Conservation (phyloP, 2,888 invertebrate genomes). For the Mimas tiliae region DNA sequence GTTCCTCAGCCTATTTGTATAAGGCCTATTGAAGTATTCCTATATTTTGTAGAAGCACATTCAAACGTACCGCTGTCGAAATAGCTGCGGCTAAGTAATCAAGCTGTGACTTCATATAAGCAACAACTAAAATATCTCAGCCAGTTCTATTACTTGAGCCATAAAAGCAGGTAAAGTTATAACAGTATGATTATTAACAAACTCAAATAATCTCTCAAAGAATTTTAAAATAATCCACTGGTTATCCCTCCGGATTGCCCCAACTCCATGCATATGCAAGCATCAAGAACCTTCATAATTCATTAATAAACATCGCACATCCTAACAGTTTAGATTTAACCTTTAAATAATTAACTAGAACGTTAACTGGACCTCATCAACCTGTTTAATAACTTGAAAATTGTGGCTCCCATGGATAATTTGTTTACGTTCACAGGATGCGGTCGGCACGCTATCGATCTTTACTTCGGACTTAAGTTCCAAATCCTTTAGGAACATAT, state of each 20-base stretch:
- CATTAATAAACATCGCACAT: slow-evolving; percentile 8
- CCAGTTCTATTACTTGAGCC: no score
- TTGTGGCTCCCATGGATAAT: slow-evolving; percentile 31
- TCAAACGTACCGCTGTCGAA: no score
- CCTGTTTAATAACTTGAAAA: slow-evolving; percentile 38
- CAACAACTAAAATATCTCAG: no score
- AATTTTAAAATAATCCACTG: no score
- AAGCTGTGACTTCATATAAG: no score
- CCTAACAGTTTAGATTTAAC: slow-evolving; percentile 11
- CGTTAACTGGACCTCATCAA: slow-evolving; percentile 35
- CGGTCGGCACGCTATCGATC: slow-evolving; percentile 17
- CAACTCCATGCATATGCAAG: neutral
- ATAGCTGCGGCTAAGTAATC: no score
- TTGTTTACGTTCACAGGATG: slow-evolving; percentile 12
- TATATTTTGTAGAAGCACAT: neutral
- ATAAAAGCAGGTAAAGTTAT: no score
- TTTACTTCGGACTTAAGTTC: slow-evolving; percentile 16
- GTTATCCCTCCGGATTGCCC: neutral
- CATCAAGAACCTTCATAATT: neutral
- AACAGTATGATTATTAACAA: no score
- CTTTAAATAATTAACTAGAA: slow-evolving; percentile 24
- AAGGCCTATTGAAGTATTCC: slow-evolving; percentile 8
- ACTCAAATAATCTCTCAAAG: no score
- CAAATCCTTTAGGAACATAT: slow-evolving; percentile 13
- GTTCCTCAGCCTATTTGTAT: neutral